Evolutionary conservation across 2,113 vertebrate species (phyloP).

Genomic region (Archocentrus centrarchus): DNA sequence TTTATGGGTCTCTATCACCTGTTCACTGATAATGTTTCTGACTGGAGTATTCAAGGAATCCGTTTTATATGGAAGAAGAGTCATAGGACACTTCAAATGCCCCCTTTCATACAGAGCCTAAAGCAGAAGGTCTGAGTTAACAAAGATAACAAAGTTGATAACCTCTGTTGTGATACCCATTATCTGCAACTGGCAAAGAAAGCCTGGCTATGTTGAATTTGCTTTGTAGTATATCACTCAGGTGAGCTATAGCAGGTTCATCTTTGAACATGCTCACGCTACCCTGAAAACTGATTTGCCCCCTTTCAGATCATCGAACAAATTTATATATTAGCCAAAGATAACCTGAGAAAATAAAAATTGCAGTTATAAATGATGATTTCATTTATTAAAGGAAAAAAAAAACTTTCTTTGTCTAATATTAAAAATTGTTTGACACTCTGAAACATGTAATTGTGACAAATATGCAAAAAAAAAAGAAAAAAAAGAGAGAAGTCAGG

Average conservation of each 20-base stretch:
- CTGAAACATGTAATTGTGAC: too few relatives aligned
- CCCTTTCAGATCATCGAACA: too few relatives aligned
- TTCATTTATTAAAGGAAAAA: too few relatives aligned
- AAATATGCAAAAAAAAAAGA: too few relatives aligned
- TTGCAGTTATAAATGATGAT: too few relatives aligned
- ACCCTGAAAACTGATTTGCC: too few relatives aligned
- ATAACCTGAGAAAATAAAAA: too few relatives aligned
- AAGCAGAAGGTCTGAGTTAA: background rate
- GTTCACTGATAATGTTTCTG: background rate
- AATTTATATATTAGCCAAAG: too few relatives aligned
- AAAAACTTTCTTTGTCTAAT: too few relatives aligned
- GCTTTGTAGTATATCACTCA: background rate
- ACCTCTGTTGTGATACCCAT: fast-evolving
- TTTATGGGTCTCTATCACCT: background rate
- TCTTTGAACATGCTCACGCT: too few relatives aligned
- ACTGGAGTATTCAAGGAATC: background rate
- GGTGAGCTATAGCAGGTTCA: background rate
- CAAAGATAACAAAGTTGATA: fast-evolving
- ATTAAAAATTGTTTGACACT: too few relatives aligned
- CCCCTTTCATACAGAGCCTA: background rate
- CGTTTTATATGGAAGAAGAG: background rate
- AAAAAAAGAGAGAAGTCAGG: too few relatives aligned
- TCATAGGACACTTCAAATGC: fast-evolving
- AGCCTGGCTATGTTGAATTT: background rate
- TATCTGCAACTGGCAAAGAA: background rate